phyloP scores from a whole-genome alignment of 2,888 invertebrate species.

The Rhagium mordax region DNA sequence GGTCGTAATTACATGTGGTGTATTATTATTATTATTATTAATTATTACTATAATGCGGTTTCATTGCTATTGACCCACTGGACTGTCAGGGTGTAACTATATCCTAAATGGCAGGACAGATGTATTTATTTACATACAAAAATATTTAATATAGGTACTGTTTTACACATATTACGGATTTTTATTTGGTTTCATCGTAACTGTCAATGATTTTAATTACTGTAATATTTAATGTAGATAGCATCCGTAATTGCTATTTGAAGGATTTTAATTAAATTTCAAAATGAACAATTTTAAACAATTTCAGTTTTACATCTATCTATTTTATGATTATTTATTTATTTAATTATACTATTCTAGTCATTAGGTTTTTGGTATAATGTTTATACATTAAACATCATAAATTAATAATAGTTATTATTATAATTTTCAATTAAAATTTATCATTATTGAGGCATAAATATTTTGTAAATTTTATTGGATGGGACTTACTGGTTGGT shows the following conservation, averaged over 20 bases:
- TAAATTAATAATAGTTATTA: background rate
- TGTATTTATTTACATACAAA: too few species aligned
- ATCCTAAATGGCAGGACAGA: too few species aligned
- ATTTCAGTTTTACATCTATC: background rate
- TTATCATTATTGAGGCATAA: background rate
- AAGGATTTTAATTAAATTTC: conserved; percentile 7
- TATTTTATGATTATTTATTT: background rate
- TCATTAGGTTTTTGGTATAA: background rate
- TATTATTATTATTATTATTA: too few species aligned
- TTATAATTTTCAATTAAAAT: background rate
- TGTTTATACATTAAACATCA: background rate
- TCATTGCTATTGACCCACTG: too few species aligned
- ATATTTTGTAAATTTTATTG: background rate
- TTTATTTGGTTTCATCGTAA: background rate
- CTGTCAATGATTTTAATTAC: background rate
- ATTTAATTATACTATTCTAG: background rate
- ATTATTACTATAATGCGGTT: too few species aligned
- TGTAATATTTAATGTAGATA: background rate
- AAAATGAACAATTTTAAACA: conserved; percentile 8
- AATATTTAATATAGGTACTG: too few species aligned
- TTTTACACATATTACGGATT: background rate
- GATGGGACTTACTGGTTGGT: too few species aligned
- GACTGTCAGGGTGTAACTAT: too few species aligned
- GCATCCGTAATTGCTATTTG: background rate
- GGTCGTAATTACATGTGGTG: too few species aligned